Evolutionary conservation across 2,113 vertebrate genomes (phyloP).

Genomic region (Dendropsophus ebraccatus): DNA sequence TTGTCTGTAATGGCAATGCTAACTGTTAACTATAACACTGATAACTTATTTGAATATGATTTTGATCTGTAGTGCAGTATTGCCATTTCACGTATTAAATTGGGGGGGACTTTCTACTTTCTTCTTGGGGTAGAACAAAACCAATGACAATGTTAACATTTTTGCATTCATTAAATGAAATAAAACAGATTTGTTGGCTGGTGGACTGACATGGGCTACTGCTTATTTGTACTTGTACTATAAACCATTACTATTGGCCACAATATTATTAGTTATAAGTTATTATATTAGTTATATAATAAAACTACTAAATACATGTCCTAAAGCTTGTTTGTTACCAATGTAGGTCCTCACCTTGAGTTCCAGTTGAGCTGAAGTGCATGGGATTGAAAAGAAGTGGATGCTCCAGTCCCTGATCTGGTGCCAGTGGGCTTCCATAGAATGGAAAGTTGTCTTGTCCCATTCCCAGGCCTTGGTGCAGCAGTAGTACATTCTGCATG

Average conservation of each 20-base stretch:
- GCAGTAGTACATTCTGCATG: conserved; percentile 73
- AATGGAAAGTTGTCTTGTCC: conserved; percentile 63
- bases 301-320: neutral
- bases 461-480: conserved; percentile 70
- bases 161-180: neutral
- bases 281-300: neutral
- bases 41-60: neutral
- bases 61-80: neutral
- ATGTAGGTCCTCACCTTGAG: conserved; percentile 40
- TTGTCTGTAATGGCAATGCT: neutral
- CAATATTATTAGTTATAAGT: no score
- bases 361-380: conserved; percentile 38
- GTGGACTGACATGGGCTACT: neutral
- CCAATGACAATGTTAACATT: neutral
- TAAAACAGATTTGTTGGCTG: neutral
- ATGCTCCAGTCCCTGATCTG: conserved; percentile 62
- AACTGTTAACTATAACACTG: neutral
- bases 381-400: conserved; percentile 61
- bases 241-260: neutral
- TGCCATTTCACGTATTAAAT: neutral
- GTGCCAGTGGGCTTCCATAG: conserved; percentile 56
- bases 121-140: neutral
- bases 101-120: no score
- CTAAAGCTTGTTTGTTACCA: neutral
- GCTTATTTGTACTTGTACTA: no score